Percentiles rank a stretch among this genome's conserved stretches.
phyloP scores from a whole-genome alignment of 2,888 invertebrate species.

The Colostygia pectinataria region DNA sequence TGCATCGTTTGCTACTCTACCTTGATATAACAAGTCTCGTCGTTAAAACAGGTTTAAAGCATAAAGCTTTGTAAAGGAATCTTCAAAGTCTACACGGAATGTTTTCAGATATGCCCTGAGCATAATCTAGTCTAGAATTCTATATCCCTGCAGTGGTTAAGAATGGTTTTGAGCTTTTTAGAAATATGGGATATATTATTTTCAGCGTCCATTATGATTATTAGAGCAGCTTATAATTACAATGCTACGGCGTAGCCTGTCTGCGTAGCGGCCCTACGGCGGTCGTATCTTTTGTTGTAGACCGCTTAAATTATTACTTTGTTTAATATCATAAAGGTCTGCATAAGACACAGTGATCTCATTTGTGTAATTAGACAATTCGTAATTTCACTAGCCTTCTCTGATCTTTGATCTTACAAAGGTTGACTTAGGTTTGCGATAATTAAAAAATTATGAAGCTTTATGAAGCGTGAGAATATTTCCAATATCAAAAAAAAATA shows the following conservation, averaged over 20 bases:
- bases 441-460: neutral
- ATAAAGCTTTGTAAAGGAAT: too few relatives aligned
- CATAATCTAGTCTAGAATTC: neutral
- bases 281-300: constrained; percentile 5
- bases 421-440: neutral
- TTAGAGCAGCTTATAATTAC: neutral
- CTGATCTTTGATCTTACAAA: too few relatives aligned
- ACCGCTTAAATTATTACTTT: neutral
- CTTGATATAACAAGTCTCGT: too few relatives aligned
- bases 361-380: neutral
- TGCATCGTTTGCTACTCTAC: too few relatives aligned
- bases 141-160: neutral
- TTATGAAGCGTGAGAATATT: neutral
- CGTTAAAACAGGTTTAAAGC: too few relatives aligned
- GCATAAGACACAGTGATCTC: neutral
- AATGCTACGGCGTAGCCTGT: constrained; percentile 6
- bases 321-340: neutral
- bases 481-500: neutral
- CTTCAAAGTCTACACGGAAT: neutral
- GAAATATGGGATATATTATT: neutral
- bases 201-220: neutral
- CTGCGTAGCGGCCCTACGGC: constrained; percentile 8
- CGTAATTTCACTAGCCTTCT: too few relatives aligned
- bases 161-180: neutral
- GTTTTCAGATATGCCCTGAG: neutral